Evolutionary conservation across 2,113 vertebrate species (phyloP).

Genomic region (Anarhynchus alexandrinus): DNA sequence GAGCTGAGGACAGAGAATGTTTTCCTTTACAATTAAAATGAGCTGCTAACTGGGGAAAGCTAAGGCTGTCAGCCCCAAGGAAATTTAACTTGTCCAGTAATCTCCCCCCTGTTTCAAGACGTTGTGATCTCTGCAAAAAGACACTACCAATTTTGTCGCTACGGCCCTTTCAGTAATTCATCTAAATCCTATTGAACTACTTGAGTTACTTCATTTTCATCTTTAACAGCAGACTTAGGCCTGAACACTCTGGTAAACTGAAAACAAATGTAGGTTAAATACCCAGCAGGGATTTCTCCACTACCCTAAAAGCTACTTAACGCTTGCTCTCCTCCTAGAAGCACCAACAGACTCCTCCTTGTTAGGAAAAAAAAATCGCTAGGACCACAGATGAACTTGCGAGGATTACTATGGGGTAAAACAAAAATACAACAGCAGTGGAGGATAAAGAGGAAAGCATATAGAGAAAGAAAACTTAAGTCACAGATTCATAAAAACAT

Average conservation of each 20-base stretch:
- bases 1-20: neutral
- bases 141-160: neutral
- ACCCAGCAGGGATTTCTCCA: conserved; percentile 3
- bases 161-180: neutral
- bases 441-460: neutral
- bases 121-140: neutral
- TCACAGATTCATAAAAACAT: neutral
- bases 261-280: conserved; percentile 42
- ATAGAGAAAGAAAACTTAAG: neutral
- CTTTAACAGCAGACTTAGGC: neutral
- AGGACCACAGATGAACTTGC: neutral
- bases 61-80: neutral
- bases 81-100: neutral
- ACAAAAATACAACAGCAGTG: neutral
- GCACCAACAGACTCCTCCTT: neutral
- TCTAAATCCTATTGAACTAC: neutral
- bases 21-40: conserved; percentile 4
- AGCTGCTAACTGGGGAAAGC: neutral
- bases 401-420: neutral
- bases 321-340: neutral
- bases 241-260: neutral
- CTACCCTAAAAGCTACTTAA: neutral
- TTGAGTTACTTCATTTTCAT: neutral
- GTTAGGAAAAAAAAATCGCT: neutral
- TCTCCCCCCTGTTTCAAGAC: neutral